A percentile compares a stretch with the other conserved stretches of the same genome.
Evolutionary conservation across 2,797 vertebrate species (phyloP).

Genomic region (Squalus acanthias): DNA sequence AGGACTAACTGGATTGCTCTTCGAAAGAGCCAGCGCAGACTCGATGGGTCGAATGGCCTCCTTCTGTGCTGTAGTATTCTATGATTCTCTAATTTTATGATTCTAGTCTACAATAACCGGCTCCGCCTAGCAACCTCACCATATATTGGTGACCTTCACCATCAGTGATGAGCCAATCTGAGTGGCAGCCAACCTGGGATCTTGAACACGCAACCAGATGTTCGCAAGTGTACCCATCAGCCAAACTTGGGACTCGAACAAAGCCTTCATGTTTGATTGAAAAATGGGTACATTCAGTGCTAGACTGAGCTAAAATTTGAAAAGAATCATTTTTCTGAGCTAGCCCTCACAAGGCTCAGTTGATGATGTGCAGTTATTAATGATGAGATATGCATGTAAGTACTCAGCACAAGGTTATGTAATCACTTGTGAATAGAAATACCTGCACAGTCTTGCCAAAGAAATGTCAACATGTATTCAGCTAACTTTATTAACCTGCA

Average conservation of each 20-base stretch:
- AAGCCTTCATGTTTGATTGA: background rate
- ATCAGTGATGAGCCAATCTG: no score
- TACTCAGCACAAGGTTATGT: background rate
- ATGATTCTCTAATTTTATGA: no score
- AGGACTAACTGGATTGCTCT: no score
- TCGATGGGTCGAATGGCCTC: background rate
- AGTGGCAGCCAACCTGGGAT: background rate
- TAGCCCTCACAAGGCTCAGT: background rate
- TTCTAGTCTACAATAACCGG: background rate
- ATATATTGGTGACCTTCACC: background rate
- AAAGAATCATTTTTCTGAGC: background rate
- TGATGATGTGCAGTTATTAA: background rate
- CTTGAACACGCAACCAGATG: background rate
- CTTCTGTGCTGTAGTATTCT: background rate
- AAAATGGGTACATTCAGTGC: background rate
- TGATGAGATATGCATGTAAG: background rate
- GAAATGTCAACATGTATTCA: background rate
- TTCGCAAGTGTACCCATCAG: background rate
- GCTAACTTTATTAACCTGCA: background rate
- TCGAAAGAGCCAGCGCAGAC: background rate
- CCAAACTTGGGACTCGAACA: background rate
- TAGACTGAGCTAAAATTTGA: background rate
- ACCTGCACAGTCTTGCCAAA: background rate
- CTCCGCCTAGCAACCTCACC: background rate
- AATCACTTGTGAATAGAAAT: background rate